Evolutionary conservation across 2,888 invertebrate genomes (phyloP).

Genomic region (Thalpophila matura): DNA sequence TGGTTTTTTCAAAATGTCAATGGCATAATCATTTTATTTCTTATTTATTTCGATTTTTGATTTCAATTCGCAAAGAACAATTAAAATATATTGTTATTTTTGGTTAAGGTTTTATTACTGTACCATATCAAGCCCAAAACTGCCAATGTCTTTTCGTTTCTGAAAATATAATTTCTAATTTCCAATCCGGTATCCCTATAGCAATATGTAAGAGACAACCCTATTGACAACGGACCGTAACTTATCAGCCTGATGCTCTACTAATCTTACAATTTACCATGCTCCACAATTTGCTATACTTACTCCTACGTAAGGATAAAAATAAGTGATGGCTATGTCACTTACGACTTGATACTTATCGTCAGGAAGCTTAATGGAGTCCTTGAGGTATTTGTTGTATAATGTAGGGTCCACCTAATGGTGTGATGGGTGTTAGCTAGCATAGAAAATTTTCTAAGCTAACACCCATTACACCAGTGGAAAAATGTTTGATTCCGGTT

Average conservation of each 20-base stretch:
- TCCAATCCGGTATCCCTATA: constrained; percentile 2
- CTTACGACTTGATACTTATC: constrained; percentile 40
- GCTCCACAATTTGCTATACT: constrained; percentile 55
- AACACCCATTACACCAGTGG: too few relatives aligned
- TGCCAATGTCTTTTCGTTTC: too few relatives aligned
- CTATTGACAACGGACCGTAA: constrained; percentile 42
- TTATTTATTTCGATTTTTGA: too few relatives aligned
- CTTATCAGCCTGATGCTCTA: constrained; percentile 58
- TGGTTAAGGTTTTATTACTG: too few relatives aligned
- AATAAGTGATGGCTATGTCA: constrained; percentile 53
- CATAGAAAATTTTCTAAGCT: too few relatives aligned
- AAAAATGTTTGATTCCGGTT: too few relatives aligned
- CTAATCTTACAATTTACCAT: constrained; percentile 65
- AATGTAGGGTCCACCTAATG: constrained; percentile 11
- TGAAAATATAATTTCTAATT: too few relatives aligned
- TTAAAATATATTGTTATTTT: too few relatives aligned
- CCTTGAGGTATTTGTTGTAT: constrained; percentile 20
- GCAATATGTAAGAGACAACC: constrained; percentile 20
- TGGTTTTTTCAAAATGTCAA: too few relatives aligned
- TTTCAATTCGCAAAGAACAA: too few relatives aligned
- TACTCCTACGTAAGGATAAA: constrained; percentile 59
- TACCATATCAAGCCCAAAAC: too few relatives aligned
- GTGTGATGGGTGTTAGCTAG: not conserved
- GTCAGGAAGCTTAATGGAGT: not conserved
- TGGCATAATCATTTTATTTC: too few relatives aligned